Evolutionary conservation across 2,888 invertebrate species (phyloP), one percentile per base, ranked within the genome.

Genomic region (Cheilosia vulpina): DNA sequence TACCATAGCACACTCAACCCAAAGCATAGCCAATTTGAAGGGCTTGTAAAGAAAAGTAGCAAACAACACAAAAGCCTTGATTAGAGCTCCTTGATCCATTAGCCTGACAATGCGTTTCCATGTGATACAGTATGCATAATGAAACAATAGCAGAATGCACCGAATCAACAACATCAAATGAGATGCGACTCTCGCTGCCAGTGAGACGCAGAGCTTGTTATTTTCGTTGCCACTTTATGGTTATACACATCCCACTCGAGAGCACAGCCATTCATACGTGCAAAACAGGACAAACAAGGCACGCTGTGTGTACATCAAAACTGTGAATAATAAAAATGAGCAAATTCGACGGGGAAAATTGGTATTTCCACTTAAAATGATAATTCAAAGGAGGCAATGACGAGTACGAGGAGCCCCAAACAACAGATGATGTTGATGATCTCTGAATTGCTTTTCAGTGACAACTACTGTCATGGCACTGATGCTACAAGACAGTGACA

Each of bases 351-450:
- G 27, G 7, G 27, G 27, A 27, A 27, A 78, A 83, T 83, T 83
- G 73, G 83, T 78, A 73, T 78, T 83, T 83, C 79, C 83, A 83
- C 83, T 83, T 68, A 78, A 83, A 83, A 83, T 83, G 83, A 83
- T 83, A 83, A 78, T 83, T 83, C 78, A 57, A 50, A 43, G 53
- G 50, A 57, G 19, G 31, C 17, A 50, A 34, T 31, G 55, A 55
- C 31, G 24, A 57, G 31, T 21, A 57, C 53, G n/a, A 24, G 38
- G 27, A 17, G 57, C n/a, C 3, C 15, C 11, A 31, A 55, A 38
- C 38, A 38, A 43, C 57, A 43, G n/a, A 31, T 3, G 45, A 17
- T 45, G 76, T 43, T 62, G 65, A 77, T 82, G 82, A 72, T 77
- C 45, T 52, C 45, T 45, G 17, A 69, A 68, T 78, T 78, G 43